These are phyloP conservation scores for Hyperoplus immaculatus DNA, from an alignment of 2,797 vertebrate genomes.

Conservation along the genomic window DNA sequence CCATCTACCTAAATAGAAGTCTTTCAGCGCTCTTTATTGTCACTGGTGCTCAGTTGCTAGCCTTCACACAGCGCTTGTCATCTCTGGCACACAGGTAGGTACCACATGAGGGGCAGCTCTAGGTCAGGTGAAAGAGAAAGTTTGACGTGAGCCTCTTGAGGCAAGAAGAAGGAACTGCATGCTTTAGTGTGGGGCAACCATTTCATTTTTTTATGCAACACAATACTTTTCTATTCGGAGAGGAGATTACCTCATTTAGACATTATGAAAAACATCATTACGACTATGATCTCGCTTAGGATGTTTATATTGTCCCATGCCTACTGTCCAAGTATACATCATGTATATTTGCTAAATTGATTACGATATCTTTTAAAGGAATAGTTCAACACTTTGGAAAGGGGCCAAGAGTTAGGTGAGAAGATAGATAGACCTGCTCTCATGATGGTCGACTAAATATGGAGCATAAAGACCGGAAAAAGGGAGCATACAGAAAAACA, in stretches of 20 bases:
- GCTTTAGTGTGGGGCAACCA: not conserved
- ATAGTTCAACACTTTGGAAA: not conserved
- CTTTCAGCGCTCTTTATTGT: not conserved
- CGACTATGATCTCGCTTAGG: not conserved
- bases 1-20: not conserved
- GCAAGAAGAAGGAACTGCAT: not conserved
- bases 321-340: not conserved
- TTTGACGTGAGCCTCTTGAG: slow-evolving; percentile 2
- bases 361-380: not conserved
- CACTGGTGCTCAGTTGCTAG: not conserved
- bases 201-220: no score
- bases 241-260: no score
- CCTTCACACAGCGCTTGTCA: not conserved
- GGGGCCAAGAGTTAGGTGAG: not conserved
- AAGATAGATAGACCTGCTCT: not conserved
- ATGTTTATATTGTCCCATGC: not conserved
- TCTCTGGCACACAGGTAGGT: not conserved
- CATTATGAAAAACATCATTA: no score
- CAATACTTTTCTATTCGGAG: no score
- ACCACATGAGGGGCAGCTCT: not conserved
- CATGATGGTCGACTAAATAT: not conserved
- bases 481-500: not conserved
- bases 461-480: not conserved
- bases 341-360: no score
- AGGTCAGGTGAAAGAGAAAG: not conserved